A percentile compares a stretch with the other conserved stretches of the same genome.
Evolutionary conservation across 2,797 vertebrate species (phyloP).

Genomic region (Peromyscus melanophrys): DNA sequence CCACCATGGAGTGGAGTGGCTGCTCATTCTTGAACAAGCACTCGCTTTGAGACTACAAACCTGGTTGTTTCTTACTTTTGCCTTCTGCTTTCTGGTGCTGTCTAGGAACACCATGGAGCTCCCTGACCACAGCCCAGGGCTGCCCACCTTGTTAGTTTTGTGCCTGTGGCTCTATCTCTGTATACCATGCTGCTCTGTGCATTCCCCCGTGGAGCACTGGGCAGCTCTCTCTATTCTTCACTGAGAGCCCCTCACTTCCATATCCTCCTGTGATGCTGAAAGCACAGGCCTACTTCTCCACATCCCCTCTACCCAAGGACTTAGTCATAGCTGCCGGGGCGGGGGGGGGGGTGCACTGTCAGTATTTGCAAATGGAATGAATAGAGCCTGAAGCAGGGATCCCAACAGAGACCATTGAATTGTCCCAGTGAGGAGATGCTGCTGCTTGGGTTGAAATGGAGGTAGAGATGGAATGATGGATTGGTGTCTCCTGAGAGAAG

Average conservation of each 20-base stretch:
- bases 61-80: not conserved
- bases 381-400: not conserved
- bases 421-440: no score
- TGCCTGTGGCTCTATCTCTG: rapidly evolving
- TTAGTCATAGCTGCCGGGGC: no score
- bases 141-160: rapidly evolving
- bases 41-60: rapidly evolving
- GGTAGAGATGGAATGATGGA: no score
- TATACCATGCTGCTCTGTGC: not conserved
- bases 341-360: no score
- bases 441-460: no score
- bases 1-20: rapidly evolving
- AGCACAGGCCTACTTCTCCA: not conserved
- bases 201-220: no score
- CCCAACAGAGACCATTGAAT: rapidly evolving
- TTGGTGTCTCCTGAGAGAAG: not conserved
- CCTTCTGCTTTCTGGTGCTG: not conserved
- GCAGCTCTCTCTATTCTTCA: rapidly evolving
- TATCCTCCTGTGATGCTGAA: not conserved
- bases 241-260: not conserved
- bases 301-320: no score
- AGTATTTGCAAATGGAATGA: not conserved
- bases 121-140: not conserved
- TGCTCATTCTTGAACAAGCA: not conserved
- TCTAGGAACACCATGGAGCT: no score